Evolutionary conservation across 2,797 vertebrate genomes (phyloP).

Genomic region (Spheniscus humboldti): DNA sequence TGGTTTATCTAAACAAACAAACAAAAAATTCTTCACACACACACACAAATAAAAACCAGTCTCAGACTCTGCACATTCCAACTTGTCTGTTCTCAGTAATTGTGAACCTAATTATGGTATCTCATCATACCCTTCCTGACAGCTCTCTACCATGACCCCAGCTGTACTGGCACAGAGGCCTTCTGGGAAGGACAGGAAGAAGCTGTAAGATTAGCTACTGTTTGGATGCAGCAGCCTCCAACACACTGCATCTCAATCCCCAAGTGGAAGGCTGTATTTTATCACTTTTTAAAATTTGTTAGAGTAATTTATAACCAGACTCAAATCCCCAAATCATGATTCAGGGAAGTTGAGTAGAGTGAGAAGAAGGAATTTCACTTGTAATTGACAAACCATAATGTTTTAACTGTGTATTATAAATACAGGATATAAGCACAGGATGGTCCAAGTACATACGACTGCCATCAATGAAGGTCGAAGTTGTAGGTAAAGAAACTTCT

Average conservation of each 20-base stretch:
- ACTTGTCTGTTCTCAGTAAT: neutral
- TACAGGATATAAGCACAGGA: neutral
- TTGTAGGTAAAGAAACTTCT: constrained; percentile 71
- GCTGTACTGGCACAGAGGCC: neutral
- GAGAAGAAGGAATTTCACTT: neutral
- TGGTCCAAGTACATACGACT: constrained; percentile 72
- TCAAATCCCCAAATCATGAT: neutral
- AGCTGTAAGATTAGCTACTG: neutral
- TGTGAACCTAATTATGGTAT: neutral
- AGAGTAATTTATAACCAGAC: neutral
- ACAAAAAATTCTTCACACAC: neutral
- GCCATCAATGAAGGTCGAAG: constrained; percentile 75
- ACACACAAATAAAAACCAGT: neutral
- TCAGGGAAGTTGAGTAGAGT: neutral
- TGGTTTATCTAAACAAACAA: neutral
- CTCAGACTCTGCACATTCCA: neutral
- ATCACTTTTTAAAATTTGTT: neutral
- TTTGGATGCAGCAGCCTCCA: neutral
- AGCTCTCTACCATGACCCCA: neutral
- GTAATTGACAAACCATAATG: neutral
- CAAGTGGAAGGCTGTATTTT: neutral
- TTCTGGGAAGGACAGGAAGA: neutral
- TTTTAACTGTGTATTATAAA: neutral
- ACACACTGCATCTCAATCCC: neutral
- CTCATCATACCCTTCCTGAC: neutral